Conservation (phyloP, 2,113 vertebrate species). For the Argyrosomus japonicus region DNA sequence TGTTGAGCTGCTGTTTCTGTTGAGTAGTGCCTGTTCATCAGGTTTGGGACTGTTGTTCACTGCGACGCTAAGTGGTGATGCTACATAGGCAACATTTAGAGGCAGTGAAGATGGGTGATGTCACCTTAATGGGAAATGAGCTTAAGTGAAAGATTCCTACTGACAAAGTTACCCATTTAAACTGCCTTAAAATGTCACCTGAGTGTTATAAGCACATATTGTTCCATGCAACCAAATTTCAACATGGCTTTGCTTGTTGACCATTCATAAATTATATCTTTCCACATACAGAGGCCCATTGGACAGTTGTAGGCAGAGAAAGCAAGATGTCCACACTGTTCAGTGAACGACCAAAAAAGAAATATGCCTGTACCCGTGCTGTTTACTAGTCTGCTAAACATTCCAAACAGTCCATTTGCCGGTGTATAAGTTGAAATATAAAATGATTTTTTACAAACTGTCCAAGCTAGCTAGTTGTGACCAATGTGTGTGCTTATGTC, state of each 20-base stretch:
- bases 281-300: not conserved
- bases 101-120: slow-evolving; percentile 11
- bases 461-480: not conserved
- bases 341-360: not conserved
- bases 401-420: not conserved
- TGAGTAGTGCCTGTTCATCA: slow-evolving; percentile 4
- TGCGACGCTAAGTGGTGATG: not conserved
- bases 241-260: slow-evolving; percentile 48
- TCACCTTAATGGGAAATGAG: not conserved
- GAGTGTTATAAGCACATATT: slow-evolving; percentile 6
- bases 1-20: slow-evolving; percentile 39
- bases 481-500: not conserved
- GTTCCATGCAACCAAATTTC: slow-evolving; percentile 25
- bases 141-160: not conserved
- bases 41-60: slow-evolving; percentile 4
- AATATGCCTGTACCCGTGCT: not conserved
- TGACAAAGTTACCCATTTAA: slow-evolving; percentile 10
- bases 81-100: slow-evolving; percentile 34
- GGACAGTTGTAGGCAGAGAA: not conserved
- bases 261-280: slow-evolving; percentile 29
- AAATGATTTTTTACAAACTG: not conserved
- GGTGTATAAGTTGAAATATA: not conserved
- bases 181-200: slow-evolving; percentile 47
- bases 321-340: not conserved
- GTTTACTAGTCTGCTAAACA: not conserved